Percentiles rank a stretch among this genome's conserved stretches.
Evolutionary conservation across 2,888 invertebrate genomes (phyloP).

Genomic region (Meandrusa payeni): DNA sequence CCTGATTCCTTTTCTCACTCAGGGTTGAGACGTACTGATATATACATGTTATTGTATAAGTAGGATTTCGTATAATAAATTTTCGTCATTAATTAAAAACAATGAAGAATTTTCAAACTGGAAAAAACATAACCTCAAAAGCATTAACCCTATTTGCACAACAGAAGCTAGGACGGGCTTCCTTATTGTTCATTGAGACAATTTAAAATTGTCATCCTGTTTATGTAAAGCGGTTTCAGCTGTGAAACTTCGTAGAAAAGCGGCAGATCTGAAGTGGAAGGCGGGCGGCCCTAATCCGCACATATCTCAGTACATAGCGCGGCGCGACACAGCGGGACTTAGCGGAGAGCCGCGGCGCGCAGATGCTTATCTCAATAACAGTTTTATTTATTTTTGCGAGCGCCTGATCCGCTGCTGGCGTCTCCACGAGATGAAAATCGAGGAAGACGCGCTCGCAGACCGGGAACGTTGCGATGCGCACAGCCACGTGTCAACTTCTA

Average conservation of each 20-base stretch:
- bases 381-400: slow-evolving; percentile 80
- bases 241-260: slow-evolving; percentile 67
- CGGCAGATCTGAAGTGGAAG: slow-evolving; percentile 56
- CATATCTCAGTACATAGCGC: slow-evolving; percentile 78
- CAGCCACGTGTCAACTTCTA: slow-evolving; percentile 33
- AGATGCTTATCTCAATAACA: slow-evolving; percentile 81
- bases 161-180: slow-evolving; percentile 6
- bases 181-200: slow-evolving; percentile 26
- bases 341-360: slow-evolving; percentile 73
- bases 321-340: slow-evolving; percentile 77
- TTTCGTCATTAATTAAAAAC: too few species aligned
- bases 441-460: slow-evolving; percentile 46
- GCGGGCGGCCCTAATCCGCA: slow-evolving; percentile 64
- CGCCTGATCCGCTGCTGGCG: slow-evolving; percentile 70
- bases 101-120: slow-evolving; percentile 26
- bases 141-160: slow-evolving; percentile 12
- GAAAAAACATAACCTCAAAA: slow-evolving; percentile 4
- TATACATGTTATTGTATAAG: too few species aligned
- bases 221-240: slow-evolving; percentile 60
- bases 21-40: too few species aligned
- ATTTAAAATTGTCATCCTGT: slow-evolving; percentile 36
- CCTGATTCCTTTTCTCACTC: too few species aligned
- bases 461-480: slow-evolving; percentile 15
- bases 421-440: slow-evolving; percentile 74
- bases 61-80: too few species aligned